Conservation (phyloP, 2,888 invertebrate species). For the Heliconius erato region DNA sequence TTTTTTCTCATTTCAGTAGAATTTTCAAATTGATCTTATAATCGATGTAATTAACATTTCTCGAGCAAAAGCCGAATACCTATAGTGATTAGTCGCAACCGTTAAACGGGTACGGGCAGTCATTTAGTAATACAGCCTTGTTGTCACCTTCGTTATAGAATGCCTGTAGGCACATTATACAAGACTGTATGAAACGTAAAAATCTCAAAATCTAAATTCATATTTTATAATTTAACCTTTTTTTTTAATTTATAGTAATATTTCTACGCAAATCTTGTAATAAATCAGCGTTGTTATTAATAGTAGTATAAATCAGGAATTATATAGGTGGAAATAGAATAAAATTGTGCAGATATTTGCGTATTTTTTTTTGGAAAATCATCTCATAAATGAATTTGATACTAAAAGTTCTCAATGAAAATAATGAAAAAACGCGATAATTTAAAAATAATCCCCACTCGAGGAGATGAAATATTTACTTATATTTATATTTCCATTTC, state of each 20-base stretch:
- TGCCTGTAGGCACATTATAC: constrained; percentile 3
- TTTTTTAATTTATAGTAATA: not conserved
- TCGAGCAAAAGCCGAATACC: constrained; percentile 6
- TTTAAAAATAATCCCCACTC: no score
- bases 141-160: constrained; percentile 28
- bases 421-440: no score
- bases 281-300: not conserved
- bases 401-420: not conserved
- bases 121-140: constrained; percentile 53
- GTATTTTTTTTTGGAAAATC: not conserved
- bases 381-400: not conserved
- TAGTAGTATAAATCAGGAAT: not conserved
- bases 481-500: no score
- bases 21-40: constrained; percentile 10
- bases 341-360: not conserved
- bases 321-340: not conserved
- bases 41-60: constrained; percentile 18
- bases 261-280: not conserved
- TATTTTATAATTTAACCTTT: not conserved
- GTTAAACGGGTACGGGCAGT: constrained; percentile 40
- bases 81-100: constrained; percentile 37
- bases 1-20: not conserved
- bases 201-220: not conserved
- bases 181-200: constrained; percentile 5
- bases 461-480: no score